Evolutionary conservation across 1,140 invertebrate species (phyloP).

Genomic region (Sminthurinus signatus): DNA sequence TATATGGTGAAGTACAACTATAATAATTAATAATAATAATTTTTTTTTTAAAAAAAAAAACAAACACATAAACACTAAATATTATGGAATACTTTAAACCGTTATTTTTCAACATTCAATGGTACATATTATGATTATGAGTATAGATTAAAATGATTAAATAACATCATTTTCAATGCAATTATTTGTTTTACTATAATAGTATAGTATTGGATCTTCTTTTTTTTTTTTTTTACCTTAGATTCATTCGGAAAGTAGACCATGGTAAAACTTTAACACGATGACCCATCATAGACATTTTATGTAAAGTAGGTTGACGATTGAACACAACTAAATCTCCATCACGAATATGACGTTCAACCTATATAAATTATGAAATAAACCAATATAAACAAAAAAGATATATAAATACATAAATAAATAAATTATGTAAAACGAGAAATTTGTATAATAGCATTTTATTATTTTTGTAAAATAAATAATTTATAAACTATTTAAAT

Average conservation of each 20-base stretch:
- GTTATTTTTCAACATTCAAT: too few species aligned
- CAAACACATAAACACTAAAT: too few species aligned
- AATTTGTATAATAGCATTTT: too few species aligned
- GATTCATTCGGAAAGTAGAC: constrained; percentile 96
- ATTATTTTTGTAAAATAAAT: too few species aligned
- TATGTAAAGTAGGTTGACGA: constrained; percentile 97
- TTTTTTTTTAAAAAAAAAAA: background rate
- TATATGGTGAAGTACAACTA: constrained; percentile 97
- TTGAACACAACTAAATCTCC: constrained; percentile 99
- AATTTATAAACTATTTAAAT: background rate
- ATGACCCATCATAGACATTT: constrained; percentile 99
- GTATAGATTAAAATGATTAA: too few species aligned
- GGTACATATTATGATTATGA: too few species aligned
- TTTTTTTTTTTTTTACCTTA: too few species aligned
- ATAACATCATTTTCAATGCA: too few species aligned
- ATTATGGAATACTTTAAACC: background rate
- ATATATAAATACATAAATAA: background rate
- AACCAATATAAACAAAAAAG: background rate
- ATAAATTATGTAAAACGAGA: too few species aligned
- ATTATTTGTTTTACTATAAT: too few species aligned
- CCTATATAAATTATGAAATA: constrained; percentile 47
- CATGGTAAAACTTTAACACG: constrained; percentile 94
- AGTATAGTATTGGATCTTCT: too few species aligned
- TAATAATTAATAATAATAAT: too few species aligned
- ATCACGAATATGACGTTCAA: constrained; percentile 95